Percentiles rank a stretch among this genome's conserved stretches.
phyloP scores from a whole-genome alignment of 2,888 invertebrate genomes.

The Parochlus steinenii region DNA sequence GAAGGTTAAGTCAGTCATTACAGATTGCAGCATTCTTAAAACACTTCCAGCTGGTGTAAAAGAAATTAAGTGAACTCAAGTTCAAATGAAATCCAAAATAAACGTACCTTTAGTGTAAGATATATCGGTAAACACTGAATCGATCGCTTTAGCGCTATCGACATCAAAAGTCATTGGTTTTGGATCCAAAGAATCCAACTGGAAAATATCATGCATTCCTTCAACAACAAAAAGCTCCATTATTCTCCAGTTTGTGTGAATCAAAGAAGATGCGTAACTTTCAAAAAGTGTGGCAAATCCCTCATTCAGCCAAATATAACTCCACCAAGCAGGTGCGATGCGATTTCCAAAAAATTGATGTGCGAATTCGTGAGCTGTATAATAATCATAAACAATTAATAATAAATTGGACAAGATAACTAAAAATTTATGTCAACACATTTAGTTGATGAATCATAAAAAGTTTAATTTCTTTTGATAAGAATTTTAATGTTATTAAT shows the following conservation, averaged over 20 bases:
- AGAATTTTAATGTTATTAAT: too few relatives aligned
- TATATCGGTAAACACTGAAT: too few relatives aligned
- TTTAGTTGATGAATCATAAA: too few relatives aligned
- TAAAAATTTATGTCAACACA: too few relatives aligned
- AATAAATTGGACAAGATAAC: too few relatives aligned
- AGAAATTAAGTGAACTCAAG: too few relatives aligned
- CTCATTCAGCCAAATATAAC: slow-evolving; percentile 53
- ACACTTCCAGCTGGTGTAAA: slow-evolving; percentile 35
- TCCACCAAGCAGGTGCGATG: slow-evolving; percentile 54
- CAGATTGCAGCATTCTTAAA: slow-evolving; percentile 3
- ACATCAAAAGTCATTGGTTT: slow-evolving; percentile 72
- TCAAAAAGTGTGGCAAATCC: slow-evolving; percentile 57
- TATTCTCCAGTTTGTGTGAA: slow-evolving; percentile 45
- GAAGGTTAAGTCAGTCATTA: background rate
- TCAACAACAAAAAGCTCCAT: slow-evolving; percentile 58
- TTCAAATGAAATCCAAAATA: too few relatives aligned
- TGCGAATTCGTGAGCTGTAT: too few relatives aligned
- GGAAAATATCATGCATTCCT: slow-evolving; percentile 55
- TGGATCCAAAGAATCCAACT: slow-evolving; percentile 50
- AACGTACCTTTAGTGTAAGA: too few relatives aligned
- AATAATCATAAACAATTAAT: too few relatives aligned
- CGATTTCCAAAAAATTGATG: slow-evolving; percentile 56
- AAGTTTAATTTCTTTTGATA: too few relatives aligned
- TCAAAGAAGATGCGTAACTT: slow-evolving; percentile 39
- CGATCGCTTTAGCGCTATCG: slow-evolving; percentile 69